Evolutionary conservation across 2,113 vertebrate genomes (phyloP).

Genomic region (Electrona antarctica): DNA sequence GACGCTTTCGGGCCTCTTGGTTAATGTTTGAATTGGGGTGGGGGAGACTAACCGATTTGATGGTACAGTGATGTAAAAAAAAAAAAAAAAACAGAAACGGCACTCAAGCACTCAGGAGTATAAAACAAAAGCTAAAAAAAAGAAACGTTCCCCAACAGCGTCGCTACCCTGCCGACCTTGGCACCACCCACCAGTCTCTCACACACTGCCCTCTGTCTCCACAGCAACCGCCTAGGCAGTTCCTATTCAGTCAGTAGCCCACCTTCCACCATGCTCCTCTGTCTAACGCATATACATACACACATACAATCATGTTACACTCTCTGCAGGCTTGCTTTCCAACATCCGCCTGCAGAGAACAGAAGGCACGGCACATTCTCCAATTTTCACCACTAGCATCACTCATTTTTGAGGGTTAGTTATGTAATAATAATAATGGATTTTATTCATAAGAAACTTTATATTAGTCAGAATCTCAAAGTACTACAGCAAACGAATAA

Average conservation of each 20-base stretch:
- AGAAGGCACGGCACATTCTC: constrained; percentile 32
- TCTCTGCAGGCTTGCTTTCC: constrained; percentile 2
- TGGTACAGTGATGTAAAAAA: constrained; percentile 48
- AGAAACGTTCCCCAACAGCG: constrained; percentile 41
- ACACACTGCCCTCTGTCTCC: constrained; percentile 43
- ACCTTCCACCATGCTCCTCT: constrained; percentile 24
- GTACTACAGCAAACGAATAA: too few species aligned
- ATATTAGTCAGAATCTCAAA: too few species aligned
- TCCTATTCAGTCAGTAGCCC: constrained; percentile 51
- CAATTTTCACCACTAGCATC: neutral
- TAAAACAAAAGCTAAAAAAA: constrained; percentile 58
- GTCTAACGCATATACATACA: neutral
- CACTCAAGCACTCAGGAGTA: constrained; percentile 31
- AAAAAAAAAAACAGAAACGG: constrained; percentile 37
- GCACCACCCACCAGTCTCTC: constrained; percentile 50
- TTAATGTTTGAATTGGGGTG: constrained; percentile 8
- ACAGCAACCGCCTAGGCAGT: constrained; percentile 61
- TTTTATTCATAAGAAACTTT: too few species aligned
- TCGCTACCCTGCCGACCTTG: constrained; percentile 48
- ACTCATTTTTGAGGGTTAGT: too few species aligned
- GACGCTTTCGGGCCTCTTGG: constrained; percentile 28
- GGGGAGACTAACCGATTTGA: constrained; percentile 32
- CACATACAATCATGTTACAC: neutral
- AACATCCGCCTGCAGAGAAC: constrained; percentile 35
- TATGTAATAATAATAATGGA: too few species aligned